Evolutionary conservation across 2,113 vertebrate genomes (phyloP), one percentile per base, ranked within the genome.

Genomic region (Coregonus clupeaformis): DNA sequence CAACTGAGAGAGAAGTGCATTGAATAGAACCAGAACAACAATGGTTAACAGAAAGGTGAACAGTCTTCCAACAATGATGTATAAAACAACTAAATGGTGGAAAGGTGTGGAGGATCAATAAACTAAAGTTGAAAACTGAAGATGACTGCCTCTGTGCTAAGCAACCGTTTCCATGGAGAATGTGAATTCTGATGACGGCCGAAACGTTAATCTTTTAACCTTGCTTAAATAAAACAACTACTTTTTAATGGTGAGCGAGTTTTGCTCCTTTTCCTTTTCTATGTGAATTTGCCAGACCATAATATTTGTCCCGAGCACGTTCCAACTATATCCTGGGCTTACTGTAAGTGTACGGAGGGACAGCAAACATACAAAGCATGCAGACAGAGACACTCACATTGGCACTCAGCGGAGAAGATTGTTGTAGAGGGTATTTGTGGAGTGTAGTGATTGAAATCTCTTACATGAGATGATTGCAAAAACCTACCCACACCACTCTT

Each of bases 51-150:
- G 71, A 81, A 64, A 62, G 75, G 78, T 84, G 81, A 85, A 73
- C 76, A 72, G 32, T 78, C 84, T 85, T 82, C 72, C 72, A 12
- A 55, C 20, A 16, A 55, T 55, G 4, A 20, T 20, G 52, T 55
- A 18, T 64, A 25, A 13, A 64, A 11, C 3, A 24, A 13, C 22
- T 13, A 64, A 64, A 75, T 76, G 75, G 64, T 67, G 36, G 18
- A 81, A 79, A 83, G 76, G 63, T 79, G 78, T 68, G 74, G 77
- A 80, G 73, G 82, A 88, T 85, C 82, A 42, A 87, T 87, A 81
- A 11, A 45, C 82, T 83, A 75, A 42, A 74, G 80, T 86, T 86
- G 63, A 74, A 81, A 87, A 85, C 84, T 79, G 87, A 77, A 55
- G 20, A 20, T 20, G 16, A 55, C 52, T 84, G 73, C 20, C 79